phyloP scores from a whole-genome alignment of 2,113 vertebrate genomes.

The Salvelinus alpinus region DNA sequence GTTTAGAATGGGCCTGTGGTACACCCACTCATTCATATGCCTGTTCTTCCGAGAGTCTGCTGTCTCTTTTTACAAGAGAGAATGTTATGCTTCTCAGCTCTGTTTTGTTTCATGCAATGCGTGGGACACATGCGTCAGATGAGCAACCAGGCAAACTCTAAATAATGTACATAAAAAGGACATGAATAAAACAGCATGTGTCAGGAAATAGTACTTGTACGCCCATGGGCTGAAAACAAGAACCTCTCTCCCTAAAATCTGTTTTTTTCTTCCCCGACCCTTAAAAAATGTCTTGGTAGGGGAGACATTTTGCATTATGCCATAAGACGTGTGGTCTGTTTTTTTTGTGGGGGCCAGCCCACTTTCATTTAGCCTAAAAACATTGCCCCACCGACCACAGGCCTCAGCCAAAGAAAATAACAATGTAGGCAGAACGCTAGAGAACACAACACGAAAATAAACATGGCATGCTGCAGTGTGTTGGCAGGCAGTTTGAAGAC shows the following conservation, averaged over 20 bases:
- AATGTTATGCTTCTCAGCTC: neutral
- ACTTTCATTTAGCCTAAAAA: conserved; percentile 43
- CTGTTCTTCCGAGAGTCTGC: neutral
- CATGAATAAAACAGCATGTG: conserved; percentile 31
- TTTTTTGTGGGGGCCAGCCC: conserved; percentile 23
- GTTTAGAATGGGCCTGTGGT: neutral
- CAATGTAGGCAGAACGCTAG: conserved; percentile 44
- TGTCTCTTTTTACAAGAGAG: conserved; percentile 4
- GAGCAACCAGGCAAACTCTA: conserved; percentile 13
- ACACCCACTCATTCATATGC: conserved; percentile 17
- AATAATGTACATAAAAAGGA: conserved; percentile 25
- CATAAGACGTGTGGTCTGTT: conserved; percentile 34
- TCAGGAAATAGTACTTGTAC: conserved; percentile 14
- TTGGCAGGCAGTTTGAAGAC: conserved; percentile 10
- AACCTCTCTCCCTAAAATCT: conserved; percentile 22
- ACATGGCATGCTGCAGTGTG: conserved; percentile 20
- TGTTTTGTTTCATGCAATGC: neutral
- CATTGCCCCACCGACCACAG: conserved; percentile 53
- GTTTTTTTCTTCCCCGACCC: conserved; percentile 27
- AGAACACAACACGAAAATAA: conserved; percentile 49
- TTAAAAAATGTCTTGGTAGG: conserved; percentile 38
- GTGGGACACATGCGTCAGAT: conserved; percentile 7
- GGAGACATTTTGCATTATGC: conserved; percentile 23
- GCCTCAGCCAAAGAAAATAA: conserved; percentile 58
- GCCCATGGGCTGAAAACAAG: conserved; percentile 9